Evolutionary conservation across 2,888 invertebrate species (phyloP), one percentile per base, ranked within the genome.

Genomic region (Andricus curvator): DNA sequence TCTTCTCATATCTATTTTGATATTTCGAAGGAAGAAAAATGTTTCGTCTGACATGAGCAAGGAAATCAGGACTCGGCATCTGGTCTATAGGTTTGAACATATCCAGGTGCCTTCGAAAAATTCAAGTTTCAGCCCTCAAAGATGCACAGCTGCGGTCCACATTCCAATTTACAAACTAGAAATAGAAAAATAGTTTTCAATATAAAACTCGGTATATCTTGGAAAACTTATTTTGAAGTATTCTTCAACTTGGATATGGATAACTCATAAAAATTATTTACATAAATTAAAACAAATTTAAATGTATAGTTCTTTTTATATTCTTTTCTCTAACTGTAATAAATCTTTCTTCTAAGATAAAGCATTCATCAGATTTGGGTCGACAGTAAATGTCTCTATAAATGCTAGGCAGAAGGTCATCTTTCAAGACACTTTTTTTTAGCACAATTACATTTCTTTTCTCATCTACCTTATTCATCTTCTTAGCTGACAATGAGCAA

Each of bases 371-470:
- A 56, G n/a, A 56, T 56, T 56, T n/a, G 56, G 56, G 56, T 48
- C 70, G 70, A 44, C 51, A 15, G 8, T 48, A 48, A 70, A 70
- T 70, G 51, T 48, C 29, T 20, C 29, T 51, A 70, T 70, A 51
- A 70, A 70, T 70, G n/a, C 70, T 48, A 48, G 17, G 51, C 44
- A 70, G 70, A 70, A 70, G 70, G 70, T 48, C 51, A 51, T 20
- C 20, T 70, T 70, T 29, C 70, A 70, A 48, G 48, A 4, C 17
- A 20, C 11, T 51, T 70, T 70, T 68, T 70, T 70, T 70, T 17
- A 48, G 25, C 9, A 70, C 29, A 70, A 70, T 70, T 51, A 51
- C 25, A 70, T 70, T 70, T 70, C 70, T 70, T 70, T 70, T 70
- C 70, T 51, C 70, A 29, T 70, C 9, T 48, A 51, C 29, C 70